Evolutionary conservation across 2,113 vertebrate species (phyloP), one percentile per base, ranked within the genome.

Genomic region (Perca fluviatilis): DNA sequence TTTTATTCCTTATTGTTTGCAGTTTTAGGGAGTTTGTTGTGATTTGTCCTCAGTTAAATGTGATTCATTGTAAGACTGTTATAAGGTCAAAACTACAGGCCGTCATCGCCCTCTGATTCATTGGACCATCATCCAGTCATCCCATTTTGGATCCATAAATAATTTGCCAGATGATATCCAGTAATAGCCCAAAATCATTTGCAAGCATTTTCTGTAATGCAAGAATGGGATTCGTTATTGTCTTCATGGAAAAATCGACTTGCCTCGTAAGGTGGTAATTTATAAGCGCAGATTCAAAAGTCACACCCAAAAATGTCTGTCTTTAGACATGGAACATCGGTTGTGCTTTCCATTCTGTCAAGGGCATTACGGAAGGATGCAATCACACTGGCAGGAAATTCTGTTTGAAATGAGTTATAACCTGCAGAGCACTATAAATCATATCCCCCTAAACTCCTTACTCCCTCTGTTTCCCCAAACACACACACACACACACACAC

Each of bases 331-430:
- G 86, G 90, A 89, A 87, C 84, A 86, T 93, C 76, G 77, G 84
- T 71, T 87, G 89, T 93, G 92, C 90, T 91, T 93, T 89, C 89
- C 86, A 89, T 91, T 91, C 87, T 91, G 90, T 93, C 92, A 94
- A 94, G 93, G 92, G 80, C 91, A 94, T 91, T 91, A 92, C 43
- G 27, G 87, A 89, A 81, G 86, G 90, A 88, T 90, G 90, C 84
- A 86, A 89, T 91, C 86, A 88, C 85, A 92, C 80, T 75, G 66
- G 91, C 88, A 91, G 89, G 84, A 89, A 92, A 91, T 92, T 88
- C 87, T 81, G 85, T 92, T 89, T 87, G 84, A 91, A 93, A 93
- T 91, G 91, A 94, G 91, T 93, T 91, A 91, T 87, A 88, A 91
- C 89, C 88, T 88, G 89, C 76, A 78, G 85, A 89, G 83, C 70